A percentile compares a stretch with the other conserved stretches of the same genome.
Conservation (phyloP, 2,113 vertebrate genomes). For the Coptodon bakossiorum region DNA sequence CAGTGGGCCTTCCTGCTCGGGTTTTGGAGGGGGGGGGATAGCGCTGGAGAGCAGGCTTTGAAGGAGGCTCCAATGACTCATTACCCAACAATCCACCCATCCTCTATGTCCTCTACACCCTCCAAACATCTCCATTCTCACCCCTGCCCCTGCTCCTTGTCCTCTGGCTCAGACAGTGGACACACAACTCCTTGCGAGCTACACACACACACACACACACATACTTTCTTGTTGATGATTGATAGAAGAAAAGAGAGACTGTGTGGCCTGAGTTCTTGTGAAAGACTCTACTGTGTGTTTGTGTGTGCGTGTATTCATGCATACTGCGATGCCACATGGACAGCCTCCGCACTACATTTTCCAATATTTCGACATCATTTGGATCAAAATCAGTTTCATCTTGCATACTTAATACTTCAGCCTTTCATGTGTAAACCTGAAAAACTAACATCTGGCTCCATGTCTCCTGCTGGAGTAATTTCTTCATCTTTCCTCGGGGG, state of each 20-base stretch:
- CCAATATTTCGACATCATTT: background rate
- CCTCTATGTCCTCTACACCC: slow-evolving; percentile 30
- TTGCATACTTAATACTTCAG: background rate
- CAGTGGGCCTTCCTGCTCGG: slow-evolving; percentile 50
- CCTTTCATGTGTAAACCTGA: background rate
- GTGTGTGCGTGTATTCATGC: slow-evolving; percentile 1
- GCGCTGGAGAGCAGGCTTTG: slow-evolving; percentile 52
- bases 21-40: background rate
- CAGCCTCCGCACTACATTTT: background rate
- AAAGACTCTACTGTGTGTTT: slow-evolving; percentile 45
- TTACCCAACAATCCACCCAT: slow-evolving; percentile 53
- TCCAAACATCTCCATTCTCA: slow-evolving; percentile 31
- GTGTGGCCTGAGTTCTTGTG: slow-evolving; percentile 13
- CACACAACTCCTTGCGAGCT: background rate
- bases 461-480: slow-evolving; percentile 1
- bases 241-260: slow-evolving; percentile 49
- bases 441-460: background rate
- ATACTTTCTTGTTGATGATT: background rate
- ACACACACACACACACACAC: background rate
- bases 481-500: background rate
- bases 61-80: slow-evolving; percentile 69
- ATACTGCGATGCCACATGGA: background rate
- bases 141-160: slow-evolving; percentile 10
- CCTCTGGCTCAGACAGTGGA: slow-evolving; percentile 15
- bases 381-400: background rate